These are phyloP conservation scores for Mus minutoides DNA, from an alignment of 2,797 vertebrate genomes.

Conservation along the genomic window DNA sequence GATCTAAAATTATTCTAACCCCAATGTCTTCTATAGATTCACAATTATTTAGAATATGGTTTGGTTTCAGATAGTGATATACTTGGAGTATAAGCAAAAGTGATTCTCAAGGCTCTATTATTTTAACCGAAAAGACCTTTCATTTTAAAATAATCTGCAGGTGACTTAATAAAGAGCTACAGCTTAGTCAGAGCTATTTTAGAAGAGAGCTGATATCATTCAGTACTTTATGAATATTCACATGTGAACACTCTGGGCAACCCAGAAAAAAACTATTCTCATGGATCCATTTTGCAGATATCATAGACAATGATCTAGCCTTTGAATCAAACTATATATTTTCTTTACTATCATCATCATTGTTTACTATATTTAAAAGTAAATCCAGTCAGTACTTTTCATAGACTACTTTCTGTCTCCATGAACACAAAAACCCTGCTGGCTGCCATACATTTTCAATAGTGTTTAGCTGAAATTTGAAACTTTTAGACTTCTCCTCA, in stretches of 20 bases:
- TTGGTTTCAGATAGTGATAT: not conserved
- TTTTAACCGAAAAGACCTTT: not conserved
- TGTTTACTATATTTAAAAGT: not conserved
- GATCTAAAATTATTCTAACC: conserved; percentile 6
- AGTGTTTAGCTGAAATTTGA: not conserved
- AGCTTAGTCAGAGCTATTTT: not conserved
- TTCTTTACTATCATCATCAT: not conserved
- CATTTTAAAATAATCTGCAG: not conserved
- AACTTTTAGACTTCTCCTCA: not conserved
- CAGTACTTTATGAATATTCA: not conserved
- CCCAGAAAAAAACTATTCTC: not conserved
- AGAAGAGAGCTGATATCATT: not conserved
- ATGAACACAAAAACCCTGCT: not conserved
- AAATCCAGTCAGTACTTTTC: not conserved
- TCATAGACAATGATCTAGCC: not conserved
- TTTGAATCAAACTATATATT: not conserved
- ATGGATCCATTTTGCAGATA: not conserved
- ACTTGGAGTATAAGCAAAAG: not conserved
- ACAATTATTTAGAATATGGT: not conserved
- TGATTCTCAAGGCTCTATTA: not conserved
- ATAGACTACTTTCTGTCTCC: not conserved
- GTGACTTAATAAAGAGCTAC: not conserved
- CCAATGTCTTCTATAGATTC: not conserved
- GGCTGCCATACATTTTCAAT: not conserved
- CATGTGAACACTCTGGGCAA: not conserved